These are phyloP conservation scores for Drosophila sp. DNA, from an alignment of 1,140 invertebrate genomes.

Conservation along the genomic window DNA sequence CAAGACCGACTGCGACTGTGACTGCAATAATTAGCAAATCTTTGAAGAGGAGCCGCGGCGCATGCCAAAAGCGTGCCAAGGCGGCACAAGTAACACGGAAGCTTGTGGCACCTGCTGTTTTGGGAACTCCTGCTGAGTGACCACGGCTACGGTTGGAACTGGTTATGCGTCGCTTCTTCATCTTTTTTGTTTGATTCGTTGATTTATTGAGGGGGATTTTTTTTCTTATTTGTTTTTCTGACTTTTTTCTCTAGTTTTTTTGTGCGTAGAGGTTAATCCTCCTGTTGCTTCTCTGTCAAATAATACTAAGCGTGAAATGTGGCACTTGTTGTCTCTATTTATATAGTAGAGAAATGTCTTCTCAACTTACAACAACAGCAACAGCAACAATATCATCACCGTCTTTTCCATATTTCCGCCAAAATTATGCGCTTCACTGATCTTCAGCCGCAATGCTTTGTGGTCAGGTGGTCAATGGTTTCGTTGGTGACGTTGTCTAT, in stretches of 20 bases:
- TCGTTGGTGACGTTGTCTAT: conserved; percentile 35
- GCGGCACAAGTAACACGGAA: conserved; percentile 60
- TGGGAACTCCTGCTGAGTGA: conserved; percentile 28
- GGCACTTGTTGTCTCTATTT: conserved; percentile 71
- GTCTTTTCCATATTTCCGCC: conserved; percentile 66
- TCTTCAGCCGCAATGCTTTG: conserved; percentile 24
- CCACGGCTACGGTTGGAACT: conserved; percentile 17
- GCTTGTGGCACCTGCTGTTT: conserved; percentile 44
- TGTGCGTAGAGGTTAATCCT: conserved; percentile 34
- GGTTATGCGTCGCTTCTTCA: conserved; percentile 66
- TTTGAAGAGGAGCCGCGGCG: conserved; percentile 26
- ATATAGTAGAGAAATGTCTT: conserved; percentile 62
- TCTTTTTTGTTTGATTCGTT: conserved; percentile 17
- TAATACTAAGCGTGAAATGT: conserved; percentile 76
- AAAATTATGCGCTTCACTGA: conserved; percentile 76
- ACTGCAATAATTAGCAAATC: conserved; percentile 47
- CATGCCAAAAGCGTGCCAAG: conserved; percentile 47
- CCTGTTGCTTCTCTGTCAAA: conserved; percentile 28
- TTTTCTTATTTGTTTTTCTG: conserved; percentile 19
- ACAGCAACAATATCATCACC: background rate
- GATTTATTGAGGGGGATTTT: conserved; percentile 25
- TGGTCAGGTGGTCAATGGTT: conserved; percentile 17
- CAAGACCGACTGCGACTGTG: conserved; percentile 26
- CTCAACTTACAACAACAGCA: conserved; percentile 17
- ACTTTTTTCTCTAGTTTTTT: background rate